Base-by-base conservation (phyloP, 2,113 vertebrate species). In the Panthera uncia region DNA sequence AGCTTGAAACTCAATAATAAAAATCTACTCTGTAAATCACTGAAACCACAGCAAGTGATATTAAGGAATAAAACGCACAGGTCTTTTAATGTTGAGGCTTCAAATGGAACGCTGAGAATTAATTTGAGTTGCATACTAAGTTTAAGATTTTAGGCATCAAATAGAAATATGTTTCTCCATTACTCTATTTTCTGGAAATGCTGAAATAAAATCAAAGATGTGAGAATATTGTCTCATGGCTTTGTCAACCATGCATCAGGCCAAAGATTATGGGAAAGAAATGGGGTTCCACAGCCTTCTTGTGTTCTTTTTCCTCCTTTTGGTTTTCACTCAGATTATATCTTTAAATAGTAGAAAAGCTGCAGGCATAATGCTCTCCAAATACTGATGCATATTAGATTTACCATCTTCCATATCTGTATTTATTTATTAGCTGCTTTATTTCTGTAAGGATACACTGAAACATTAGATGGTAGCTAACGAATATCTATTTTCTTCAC, bases 201-300 rank as follows among this genome's bases (percentile, higher is more conserved):
- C 41, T 89, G 63, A 96, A 82, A 94, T 78, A 86, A 95, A 97
- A 82, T 68, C 61, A 96, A 84, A 95, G 55, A 84, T 66, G 27
- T 95, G 50, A 91, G 79, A 73, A 78, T 79, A n/a, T 85, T 83
- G 18, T 86, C 45, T 94, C 2, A n/a, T 85, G 36, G 14, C 86
- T 89, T 96, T 19, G 93, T 63, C 86, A 94, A n/a, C 45, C 84
- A 74, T 41, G 61, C 69, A 31, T 85, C 91, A 65, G 69, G 61
- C 23, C 25, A 38, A 85, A 97, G 52, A 23, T 78, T 73, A 50
- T 63, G 82, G 89, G 71, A 78, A 92, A 71, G 33, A 63, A 84
- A 68, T 89, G 85, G 81, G 68, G 13, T 86, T 91, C 27, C 50
- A 78, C 31, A 86, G 18, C 25, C 81, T 89, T 66, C n/a, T 63